Percentiles rank a stretch among this genome's conserved stretches.
These are phyloP conservation scores for Psilanteris sp. DNA, from an alignment of 1,140 invertebrate species.

Conservation along the genomic window DNA sequence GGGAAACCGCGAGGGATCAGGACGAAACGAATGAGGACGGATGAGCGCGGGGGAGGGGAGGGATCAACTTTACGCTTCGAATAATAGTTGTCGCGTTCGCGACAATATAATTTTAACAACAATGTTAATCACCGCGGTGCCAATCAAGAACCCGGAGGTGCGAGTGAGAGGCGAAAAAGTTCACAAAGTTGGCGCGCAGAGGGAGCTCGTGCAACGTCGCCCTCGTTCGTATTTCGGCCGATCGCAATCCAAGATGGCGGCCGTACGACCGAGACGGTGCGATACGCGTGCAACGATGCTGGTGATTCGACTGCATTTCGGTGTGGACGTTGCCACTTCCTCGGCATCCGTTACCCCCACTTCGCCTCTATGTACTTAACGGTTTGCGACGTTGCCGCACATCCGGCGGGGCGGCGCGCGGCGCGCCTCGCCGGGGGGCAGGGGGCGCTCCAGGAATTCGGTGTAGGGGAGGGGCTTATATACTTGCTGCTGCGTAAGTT, in stretches of 20 bases:
- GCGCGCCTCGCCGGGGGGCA: constrained; percentile 1
- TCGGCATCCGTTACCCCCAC: constrained; percentile 39
- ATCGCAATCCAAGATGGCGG: constrained; percentile 31
- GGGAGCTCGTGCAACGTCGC: constrained; percentile 36
- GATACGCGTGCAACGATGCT: constrained; percentile 62
- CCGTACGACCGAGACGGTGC: constrained; percentile 2
- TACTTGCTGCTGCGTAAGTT: not conserved
- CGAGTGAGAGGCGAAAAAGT: constrained; percentile 3
- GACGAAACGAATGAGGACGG: not conserved
- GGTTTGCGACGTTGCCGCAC: constrained; percentile 78
- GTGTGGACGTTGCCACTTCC: constrained; percentile 77
- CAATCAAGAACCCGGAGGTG: constrained; percentile 1
- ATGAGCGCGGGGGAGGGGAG: not conserved
- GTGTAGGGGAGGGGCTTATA: constrained; percentile 57
- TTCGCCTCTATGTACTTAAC: constrained; percentile 72
- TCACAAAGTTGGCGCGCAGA: constrained; percentile 21
- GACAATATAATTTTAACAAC: not conserved
- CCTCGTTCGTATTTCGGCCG: constrained; percentile 25
- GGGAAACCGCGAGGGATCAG: not conserved
- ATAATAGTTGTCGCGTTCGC: not conserved
- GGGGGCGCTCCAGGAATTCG: constrained; percentile 16
- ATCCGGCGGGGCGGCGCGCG: constrained; percentile 63
- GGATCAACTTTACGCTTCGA: not conserved
- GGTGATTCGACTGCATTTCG: constrained; percentile 71
- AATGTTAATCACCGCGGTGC: not conserved